Evolutionary conservation across 2,113 vertebrate species (phyloP).

Genomic region (Siniperca chuatsi): DNA sequence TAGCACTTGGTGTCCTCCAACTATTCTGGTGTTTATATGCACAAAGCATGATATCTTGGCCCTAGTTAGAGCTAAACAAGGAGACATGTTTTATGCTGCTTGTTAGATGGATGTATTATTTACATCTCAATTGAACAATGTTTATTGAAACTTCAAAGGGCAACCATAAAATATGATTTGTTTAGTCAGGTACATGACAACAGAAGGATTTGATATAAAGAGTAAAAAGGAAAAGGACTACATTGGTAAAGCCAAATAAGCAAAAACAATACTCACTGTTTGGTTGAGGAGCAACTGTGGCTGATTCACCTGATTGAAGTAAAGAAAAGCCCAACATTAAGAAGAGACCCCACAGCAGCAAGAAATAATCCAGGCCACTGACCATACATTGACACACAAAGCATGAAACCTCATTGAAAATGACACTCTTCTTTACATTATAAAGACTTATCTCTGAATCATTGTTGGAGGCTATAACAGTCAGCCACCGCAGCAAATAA

Average conservation of each 20-base stretch:
- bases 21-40: slow-evolving; percentile 88
- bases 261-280: slow-evolving; percentile 65
- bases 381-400: slow-evolving; percentile 24
- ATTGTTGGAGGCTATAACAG: slow-evolving; percentile 44
- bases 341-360: slow-evolving; percentile 25
- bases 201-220: slow-evolving; percentile 37
- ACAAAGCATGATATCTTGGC: slow-evolving; percentile 80
- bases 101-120: slow-evolving; percentile 25
- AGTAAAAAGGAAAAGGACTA: slow-evolving; percentile 27
- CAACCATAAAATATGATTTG: slow-evolving; percentile 53
- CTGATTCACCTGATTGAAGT: slow-evolving; percentile 71
- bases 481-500: slow-evolving; percentile 51
- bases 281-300: slow-evolving; percentile 50
- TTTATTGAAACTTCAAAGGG: slow-evolving; percentile 31
- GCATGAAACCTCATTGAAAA: slow-evolving; percentile 39
- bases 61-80: slow-evolving; percentile 38
- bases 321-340: slow-evolving; percentile 48
- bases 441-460: slow-evolving; percentile 43
- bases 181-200: slow-evolving; percentile 48
- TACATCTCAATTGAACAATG: slow-evolving; percentile 35
- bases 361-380: slow-evolving; percentile 14
- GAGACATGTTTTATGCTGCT: slow-evolving; percentile 24
- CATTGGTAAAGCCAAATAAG: slow-evolving; percentile 20
- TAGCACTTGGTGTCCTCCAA: slow-evolving; percentile 91
- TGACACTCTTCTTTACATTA: slow-evolving; percentile 36